phyloP scores from a whole-genome alignment of 2,113 vertebrate species.

The Cricetomys ansorgei region DNA sequence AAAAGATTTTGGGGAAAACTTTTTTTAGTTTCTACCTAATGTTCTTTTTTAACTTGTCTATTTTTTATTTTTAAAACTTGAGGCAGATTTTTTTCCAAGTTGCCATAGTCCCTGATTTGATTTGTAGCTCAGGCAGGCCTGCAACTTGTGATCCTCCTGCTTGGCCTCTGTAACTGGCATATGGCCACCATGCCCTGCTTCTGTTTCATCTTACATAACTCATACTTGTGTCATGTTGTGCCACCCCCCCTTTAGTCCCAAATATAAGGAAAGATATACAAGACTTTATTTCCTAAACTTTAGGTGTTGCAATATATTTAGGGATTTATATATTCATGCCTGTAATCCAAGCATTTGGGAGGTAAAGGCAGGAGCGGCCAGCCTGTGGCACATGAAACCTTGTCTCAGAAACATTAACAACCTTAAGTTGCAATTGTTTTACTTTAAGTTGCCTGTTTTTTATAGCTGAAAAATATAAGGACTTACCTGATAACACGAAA shows the following conservation, averaged over 20 bases:
- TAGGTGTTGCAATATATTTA: background rate
- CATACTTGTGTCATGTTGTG: background rate
- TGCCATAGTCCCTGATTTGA: background rate
- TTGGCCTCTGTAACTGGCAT: background rate
- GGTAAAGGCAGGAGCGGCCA: background rate
- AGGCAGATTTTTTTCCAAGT: background rate
- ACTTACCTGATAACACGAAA: constrained; percentile 89
- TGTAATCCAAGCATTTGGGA: background rate
- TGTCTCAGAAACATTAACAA: background rate
- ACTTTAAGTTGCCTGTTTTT: constrained; percentile 61
- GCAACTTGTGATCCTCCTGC: background rate
- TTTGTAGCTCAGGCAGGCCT: background rate
- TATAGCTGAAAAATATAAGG: constrained; percentile 96
- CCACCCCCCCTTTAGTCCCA: background rate
- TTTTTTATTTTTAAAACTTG: background rate
- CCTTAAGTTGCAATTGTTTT: constrained; percentile 45
- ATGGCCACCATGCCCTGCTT: background rate
- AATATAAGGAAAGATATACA: constrained; percentile 1
- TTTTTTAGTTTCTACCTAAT: background rate
- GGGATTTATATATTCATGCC: background rate
- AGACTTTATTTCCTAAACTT: background rate
- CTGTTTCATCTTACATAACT: background rate
- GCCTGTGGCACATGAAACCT: background rate
- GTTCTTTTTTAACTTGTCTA: background rate
- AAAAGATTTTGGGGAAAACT: background rate